phyloP scores from a whole-genome alignment of 2,113 vertebrate genomes.

The Azemiops feae region DNA sequence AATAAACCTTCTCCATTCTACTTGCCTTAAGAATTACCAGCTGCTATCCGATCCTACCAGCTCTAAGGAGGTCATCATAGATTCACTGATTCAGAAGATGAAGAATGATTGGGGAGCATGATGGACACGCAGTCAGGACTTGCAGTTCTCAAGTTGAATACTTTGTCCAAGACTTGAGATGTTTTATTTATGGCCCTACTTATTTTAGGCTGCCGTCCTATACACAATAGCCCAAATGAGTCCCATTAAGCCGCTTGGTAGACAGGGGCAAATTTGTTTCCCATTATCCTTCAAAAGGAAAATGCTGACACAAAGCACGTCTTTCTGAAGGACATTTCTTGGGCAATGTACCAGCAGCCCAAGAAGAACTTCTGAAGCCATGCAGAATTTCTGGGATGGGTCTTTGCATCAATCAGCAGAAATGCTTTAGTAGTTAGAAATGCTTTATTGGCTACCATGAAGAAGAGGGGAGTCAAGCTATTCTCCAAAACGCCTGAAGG shows the following conservation, averaged over 20 bases:
- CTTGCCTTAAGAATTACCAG: background rate
- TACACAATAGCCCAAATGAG: background rate
- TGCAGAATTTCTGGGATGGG: background rate
- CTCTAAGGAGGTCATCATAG: background rate
- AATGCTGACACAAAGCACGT: background rate
- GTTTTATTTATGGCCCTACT: slow-evolving; percentile 2
- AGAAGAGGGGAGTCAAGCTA: background rate
- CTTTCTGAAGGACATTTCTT: background rate
- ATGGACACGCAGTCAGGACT: background rate
- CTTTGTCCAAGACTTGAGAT: background rate
- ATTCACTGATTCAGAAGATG: background rate
- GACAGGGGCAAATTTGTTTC: background rate
- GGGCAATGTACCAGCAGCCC: background rate
- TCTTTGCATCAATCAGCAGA: background rate
- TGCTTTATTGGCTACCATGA: background rate
- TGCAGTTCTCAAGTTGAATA: background rate
- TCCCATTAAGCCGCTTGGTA: background rate
- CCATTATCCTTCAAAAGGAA: background rate
- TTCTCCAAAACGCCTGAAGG: background rate
- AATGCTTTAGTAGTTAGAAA: background rate
- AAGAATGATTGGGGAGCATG: background rate
- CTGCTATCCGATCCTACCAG: background rate
- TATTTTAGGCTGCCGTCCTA: background rate
- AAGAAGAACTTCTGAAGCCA: background rate
- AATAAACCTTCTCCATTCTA: background rate